A percentile compares a stretch with the other conserved stretches of the same genome.
phyloP scores from a whole-genome alignment of 2,113 vertebrate species.

The Neodontobutis hainanensis region DNA sequence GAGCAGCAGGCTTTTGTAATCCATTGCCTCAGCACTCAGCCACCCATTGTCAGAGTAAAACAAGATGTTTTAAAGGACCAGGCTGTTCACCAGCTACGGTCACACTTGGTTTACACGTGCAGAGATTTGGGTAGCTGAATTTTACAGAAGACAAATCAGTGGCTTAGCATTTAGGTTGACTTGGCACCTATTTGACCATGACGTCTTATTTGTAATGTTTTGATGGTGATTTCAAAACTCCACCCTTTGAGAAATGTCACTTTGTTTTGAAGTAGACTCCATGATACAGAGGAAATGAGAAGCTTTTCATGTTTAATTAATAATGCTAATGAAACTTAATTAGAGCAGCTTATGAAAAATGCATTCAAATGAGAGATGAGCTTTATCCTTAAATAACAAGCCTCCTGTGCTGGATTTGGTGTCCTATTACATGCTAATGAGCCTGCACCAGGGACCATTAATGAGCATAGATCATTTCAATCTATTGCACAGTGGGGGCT shows the following conservation, averaged over 20 bases:
- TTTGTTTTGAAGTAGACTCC: slow-evolving; percentile 65
- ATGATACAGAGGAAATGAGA: slow-evolving; percentile 77
- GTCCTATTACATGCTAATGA: slow-evolving; percentile 84
- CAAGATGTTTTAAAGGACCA: slow-evolving; percentile 34
- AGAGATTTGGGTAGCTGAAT: background rate
- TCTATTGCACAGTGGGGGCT: slow-evolving; percentile 58
- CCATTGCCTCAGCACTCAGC: slow-evolving; percentile 43
- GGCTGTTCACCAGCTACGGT: slow-evolving; percentile 19
- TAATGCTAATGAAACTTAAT: slow-evolving; percentile 84
- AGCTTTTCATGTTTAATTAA: slow-evolving; percentile 84
- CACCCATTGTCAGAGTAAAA: slow-evolving; percentile 33
- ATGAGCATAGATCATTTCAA: slow-evolving; percentile 78
- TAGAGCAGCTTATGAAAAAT: slow-evolving; percentile 84
- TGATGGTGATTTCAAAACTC: slow-evolving; percentile 31
- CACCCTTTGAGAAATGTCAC: slow-evolving; percentile 61
- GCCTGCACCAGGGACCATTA: slow-evolving; percentile 75
- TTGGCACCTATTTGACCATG: slow-evolving; percentile 3
- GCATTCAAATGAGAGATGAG: slow-evolving; percentile 85
- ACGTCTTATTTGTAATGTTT: slow-evolving; percentile 11
- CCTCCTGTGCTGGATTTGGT: slow-evolving; percentile 81
- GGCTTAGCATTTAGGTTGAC: background rate
- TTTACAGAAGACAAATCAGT: background rate
- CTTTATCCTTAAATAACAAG: slow-evolving; percentile 86
- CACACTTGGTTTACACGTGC: background rate
- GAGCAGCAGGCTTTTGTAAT: slow-evolving; percentile 66